These are phyloP conservation scores for Magallana angulata DNA, from an alignment of 1,140 invertebrate genomes.

Conservation along the genomic window DNA sequence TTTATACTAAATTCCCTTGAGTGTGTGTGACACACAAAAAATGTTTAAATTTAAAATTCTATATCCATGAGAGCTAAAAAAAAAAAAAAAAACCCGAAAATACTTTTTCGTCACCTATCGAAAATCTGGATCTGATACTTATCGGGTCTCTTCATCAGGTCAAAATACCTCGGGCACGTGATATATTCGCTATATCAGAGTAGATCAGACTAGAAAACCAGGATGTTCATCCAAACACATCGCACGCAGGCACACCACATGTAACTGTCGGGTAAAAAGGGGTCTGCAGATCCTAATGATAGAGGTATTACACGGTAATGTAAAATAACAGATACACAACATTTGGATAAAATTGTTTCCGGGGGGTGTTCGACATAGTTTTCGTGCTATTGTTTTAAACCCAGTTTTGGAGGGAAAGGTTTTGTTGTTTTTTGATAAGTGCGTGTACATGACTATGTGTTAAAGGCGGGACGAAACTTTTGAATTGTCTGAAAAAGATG, in stretches of 20 bases:
- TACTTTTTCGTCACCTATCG: too few species aligned
- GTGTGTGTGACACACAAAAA: too few species aligned
- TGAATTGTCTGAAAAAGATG: not conserved
- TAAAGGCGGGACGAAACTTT: too few species aligned
- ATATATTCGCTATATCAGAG: not conserved
- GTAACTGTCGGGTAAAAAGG: not conserved
- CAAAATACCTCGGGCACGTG: not conserved
- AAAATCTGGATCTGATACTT: not conserved
- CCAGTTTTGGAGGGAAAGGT: too few species aligned
- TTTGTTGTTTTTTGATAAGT: too few species aligned
- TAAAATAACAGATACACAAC: conserved; percentile 13
- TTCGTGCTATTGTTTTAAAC: not conserved
- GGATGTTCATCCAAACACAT: not conserved
- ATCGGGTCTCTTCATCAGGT: not conserved
- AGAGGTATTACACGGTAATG: conserved; percentile 2
- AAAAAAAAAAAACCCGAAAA: too few species aligned
- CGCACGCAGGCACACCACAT: not conserved
- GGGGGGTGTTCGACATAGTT: not conserved
- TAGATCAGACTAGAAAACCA: not conserved
- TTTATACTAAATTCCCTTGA: too few species aligned
- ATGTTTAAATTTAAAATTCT: too few species aligned
- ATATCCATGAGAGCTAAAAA: too few species aligned
- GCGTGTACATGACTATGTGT: too few species aligned
- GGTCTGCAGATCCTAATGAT: not conserved
- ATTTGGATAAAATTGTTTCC: not conserved